Evolutionary conservation across 1,140 invertebrate genomes (phyloP), one percentile per base, ranked within the genome.

Genomic region (Drosophila pectinifera): DNA sequence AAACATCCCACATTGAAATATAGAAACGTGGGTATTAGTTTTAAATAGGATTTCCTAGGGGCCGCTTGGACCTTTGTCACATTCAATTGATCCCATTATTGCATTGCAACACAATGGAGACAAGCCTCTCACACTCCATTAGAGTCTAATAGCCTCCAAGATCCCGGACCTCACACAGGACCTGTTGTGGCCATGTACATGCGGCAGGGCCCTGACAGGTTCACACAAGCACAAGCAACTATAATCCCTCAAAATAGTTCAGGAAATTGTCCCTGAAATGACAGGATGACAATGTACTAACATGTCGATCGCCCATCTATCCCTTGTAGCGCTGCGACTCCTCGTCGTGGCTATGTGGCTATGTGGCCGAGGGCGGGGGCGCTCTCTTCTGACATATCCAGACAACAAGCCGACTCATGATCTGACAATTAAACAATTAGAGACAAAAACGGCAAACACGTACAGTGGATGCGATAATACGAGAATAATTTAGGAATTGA

Each of bases 371-470:
- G 58, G 58, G 64, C 63, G 62, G 18, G 6, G 48, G 18, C 31
- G 20, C 49, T 34, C 70, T 73, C 39, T 26, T 34, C 18, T 59
- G 61, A 49, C 41, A 38, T 73, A 28, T 31, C 53, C 54, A 75
- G 45, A 68, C 79, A 77, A 76, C 46, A 64, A 69, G 54, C 43
- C 59, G 68, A 59, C 72, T 77, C 43, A 78, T 90, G 84, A 80
- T 51, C 65, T 80, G 77, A 89, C 85, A 89, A 89, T 89, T 80
- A 88, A 82, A 91, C 83, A 91, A 91, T 91, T 91, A 91, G 42
- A 78, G 55, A 85, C 88, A 85, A 90, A 78, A 61, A 69, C 80
- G 55, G 41, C 16, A 34, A 78, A 75, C 72, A 90, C 67, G 61
- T 58, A 70, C 65, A 56, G 49, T 48, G 45, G 58, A 81, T 67